phyloP scores from a whole-genome alignment of 2,797 vertebrate species.

The Acanthiza pusilla region DNA sequence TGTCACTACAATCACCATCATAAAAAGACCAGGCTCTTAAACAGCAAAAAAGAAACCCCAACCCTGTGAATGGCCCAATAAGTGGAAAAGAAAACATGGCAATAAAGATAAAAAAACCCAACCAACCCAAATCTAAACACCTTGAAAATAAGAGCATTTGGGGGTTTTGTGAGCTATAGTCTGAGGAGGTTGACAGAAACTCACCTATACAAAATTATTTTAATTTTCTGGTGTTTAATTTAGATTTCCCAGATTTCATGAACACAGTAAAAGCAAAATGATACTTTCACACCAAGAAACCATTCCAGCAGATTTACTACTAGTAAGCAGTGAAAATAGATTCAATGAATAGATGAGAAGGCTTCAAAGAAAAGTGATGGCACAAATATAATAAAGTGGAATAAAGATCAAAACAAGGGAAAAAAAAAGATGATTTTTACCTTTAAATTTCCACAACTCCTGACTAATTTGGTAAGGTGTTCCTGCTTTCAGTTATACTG shows the following conservation, averaged over 20 bases:
- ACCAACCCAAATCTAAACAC: not conserved
- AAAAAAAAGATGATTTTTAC: not conserved
- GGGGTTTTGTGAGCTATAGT: not conserved
- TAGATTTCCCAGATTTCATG: not conserved
- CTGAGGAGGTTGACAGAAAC: not conserved
- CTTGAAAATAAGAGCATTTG: not conserved
- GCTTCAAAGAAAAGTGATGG: not conserved
- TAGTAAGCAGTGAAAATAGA: not conserved
- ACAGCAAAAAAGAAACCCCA: accelerated
- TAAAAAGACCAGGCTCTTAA: not conserved
- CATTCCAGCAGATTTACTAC: not conserved
- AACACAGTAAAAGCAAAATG: not conserved
- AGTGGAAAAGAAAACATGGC: not conserved
- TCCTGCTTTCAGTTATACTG: not conserved
- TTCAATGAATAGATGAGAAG: not conserved
- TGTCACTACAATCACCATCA: not conserved
- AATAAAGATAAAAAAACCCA: not conserved
- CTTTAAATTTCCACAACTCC: not conserved
- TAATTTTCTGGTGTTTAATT: not conserved
- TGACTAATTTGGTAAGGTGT: not conserved
- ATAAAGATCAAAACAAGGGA: not conserved
- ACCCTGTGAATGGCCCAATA: not conserved
- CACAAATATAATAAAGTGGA: not conserved
- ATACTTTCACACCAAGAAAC: not conserved
- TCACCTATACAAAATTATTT: not conserved